Percentiles rank a stretch among this genome's conserved stretches.
Conservation (phyloP, 2,888 invertebrate genomes). For the Morpho achilles region DNA sequence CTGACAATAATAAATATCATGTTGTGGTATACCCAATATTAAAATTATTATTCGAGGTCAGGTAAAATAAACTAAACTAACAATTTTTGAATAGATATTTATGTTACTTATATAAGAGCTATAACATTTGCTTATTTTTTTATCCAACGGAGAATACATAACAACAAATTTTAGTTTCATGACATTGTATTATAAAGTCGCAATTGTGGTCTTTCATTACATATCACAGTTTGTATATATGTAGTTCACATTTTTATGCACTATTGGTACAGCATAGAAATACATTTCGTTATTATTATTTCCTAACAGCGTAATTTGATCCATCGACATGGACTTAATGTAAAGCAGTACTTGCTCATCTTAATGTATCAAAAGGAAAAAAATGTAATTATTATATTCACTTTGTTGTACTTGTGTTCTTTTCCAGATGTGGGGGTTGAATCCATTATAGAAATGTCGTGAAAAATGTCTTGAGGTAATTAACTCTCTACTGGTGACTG, state of each 20-base stretch:
- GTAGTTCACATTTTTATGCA: too few species aligned
- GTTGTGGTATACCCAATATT: too few species aligned
- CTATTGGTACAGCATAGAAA: background rate
- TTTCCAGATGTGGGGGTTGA: slow-evolving; percentile 79
- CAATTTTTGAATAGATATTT: too few species aligned
- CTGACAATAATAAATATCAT: too few species aligned
- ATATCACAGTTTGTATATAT: too few species aligned
- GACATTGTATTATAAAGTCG: background rate
- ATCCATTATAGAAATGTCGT: slow-evolving; percentile 77
- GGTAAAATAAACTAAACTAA: too few species aligned
- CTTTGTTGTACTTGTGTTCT: slow-evolving; percentile 80
- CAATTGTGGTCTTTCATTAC: too few species aligned
- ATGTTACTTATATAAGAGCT: too few species aligned
- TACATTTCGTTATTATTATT: background rate
- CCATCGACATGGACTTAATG: slow-evolving; percentile 61
- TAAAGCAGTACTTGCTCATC: slow-evolving; percentile 68
- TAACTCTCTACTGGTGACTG: slow-evolving; percentile 77
- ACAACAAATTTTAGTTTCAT: background rate
- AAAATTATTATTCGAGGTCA: too few species aligned
- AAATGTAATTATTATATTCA: slow-evolving; percentile 59
- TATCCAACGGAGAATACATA: background rate
- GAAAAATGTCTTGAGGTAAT: slow-evolving; percentile 78
- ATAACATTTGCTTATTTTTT: too few species aligned
- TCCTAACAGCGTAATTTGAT: slow-evolving; percentile 7
- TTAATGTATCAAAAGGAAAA: slow-evolving; percentile 32